These are phyloP conservation scores for Cistogaster globosa DNA, from an alignment of 2,888 invertebrate species.

Conservation along the genomic window DNA sequence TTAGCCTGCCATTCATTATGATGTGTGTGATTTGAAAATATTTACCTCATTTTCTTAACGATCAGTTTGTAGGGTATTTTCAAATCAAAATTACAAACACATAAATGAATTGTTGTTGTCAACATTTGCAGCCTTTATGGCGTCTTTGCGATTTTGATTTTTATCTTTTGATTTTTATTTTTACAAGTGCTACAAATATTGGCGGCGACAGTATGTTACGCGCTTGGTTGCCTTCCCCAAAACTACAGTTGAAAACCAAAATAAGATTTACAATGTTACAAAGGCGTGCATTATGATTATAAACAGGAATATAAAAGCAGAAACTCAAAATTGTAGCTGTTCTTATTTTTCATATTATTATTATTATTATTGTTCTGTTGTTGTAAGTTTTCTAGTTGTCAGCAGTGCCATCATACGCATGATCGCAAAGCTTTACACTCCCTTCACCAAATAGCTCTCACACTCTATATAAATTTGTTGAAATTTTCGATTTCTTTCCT, in stretches of 20 bases:
- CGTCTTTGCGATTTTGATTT: slow-evolving; percentile 49
- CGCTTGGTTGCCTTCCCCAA: slow-evolving; percentile 67
- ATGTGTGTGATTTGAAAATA: too few species aligned
- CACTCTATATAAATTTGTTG: not conserved
- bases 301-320: slow-evolving; percentile 65
- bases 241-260: slow-evolving; percentile 28
- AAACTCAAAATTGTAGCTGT: slow-evolving; percentile 57
- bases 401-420: slow-evolving; percentile 70
- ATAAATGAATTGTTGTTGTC: slow-evolving; percentile 14
- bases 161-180: not conserved
- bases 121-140: slow-evolving; percentile 67
- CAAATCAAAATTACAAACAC: too few species aligned
- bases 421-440: slow-evolving; percentile 64
- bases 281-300: slow-evolving; percentile 74
- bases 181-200: slow-evolving; percentile 58
- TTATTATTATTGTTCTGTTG: slow-evolving; percentile 8
- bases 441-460: slow-evolving; percentile 46
- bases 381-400: slow-evolving; percentile 53
- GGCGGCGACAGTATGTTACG: slow-evolving; percentile 68
- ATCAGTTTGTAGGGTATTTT: too few species aligned
- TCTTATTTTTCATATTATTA: not conserved
- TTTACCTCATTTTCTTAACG: too few species aligned
- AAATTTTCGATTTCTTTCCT: slow-evolving; percentile 15
- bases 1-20: too few species aligned
- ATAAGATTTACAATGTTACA: slow-evolving; percentile 62